Base-by-base conservation (phyloP, 2,888 invertebrate genomes). In the Drosophila dives region DNA sequence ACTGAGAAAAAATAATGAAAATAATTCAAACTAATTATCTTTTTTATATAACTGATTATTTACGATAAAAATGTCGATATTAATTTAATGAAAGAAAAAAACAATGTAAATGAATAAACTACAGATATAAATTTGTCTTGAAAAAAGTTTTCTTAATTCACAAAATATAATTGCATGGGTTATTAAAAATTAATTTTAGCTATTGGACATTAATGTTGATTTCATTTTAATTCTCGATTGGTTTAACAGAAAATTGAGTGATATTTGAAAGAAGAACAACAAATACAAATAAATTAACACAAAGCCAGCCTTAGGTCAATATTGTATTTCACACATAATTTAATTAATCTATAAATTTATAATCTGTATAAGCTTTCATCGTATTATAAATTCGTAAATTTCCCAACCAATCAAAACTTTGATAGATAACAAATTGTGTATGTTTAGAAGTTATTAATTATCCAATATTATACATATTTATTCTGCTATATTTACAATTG, bases 401-500 rank as follows among this genome's bases (percentile, higher is more conserved):
- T 7, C 29, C 50, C 26, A 29, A 50, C 50, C 29, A 50, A 50
- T 50, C 17, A 17, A 49, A 49, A 49, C 23, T 50, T 54, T 54
- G 54, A 36, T 54, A 36, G 36, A 54, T 38, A 34, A 54, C 54
- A 54, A 56, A 56, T 50, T 50, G 50, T 5, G 15, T 26, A 26
- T 36, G 26, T 65, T 53, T 17, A 34, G 32, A 23, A 68, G n/a
- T 34, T 12, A 2, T 51, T 23, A 32, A 20, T 45, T 12, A 26
- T 34, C 36, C 53, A 23, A 40, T 65, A 70, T 60, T 61, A 40
- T 77, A 81, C 67, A 73, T 50, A 72, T 83, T 86, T 86, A 86
- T 85, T 77, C 54, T 58, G 56, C 66, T 77, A 76, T 90, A 88
- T 86, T 76, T 86, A 89, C 90, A 89, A 51, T 54, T 60, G 50